Percentiles rank a stretch among this genome's conserved stretches.
Conservation (phyloP, 2,888 invertebrate genomes). For the Gastrophysa polygoni region DNA sequence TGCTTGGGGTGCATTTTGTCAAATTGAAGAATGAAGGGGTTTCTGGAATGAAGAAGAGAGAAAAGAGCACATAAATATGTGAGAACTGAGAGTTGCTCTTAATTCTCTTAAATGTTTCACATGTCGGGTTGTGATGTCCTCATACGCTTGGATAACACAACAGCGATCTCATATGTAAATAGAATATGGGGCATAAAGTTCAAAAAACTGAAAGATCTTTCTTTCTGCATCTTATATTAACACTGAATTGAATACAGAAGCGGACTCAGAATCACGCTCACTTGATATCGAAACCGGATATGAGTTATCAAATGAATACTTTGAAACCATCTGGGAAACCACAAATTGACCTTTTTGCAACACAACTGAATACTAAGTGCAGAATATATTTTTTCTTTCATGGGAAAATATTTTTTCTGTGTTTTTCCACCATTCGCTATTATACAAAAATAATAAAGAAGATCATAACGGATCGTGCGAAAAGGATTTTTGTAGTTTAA, state of each 20-base stretch:
- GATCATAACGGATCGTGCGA: constrained; percentile 17
- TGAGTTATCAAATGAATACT: not conserved
- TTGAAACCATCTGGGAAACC: not conserved
- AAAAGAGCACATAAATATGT: not conserved
- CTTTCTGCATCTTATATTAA: constrained; percentile 18
- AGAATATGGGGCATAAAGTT: constrained; percentile 1
- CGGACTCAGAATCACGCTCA: constrained; percentile 17
- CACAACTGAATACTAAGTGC: constrained; percentile 20
- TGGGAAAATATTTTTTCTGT: constrained; percentile 21
- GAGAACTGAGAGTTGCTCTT: not conserved
- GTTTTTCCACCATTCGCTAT: constrained; percentile 23
- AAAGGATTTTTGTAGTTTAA: constrained; percentile 10
- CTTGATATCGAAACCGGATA: constrained; percentile 13
- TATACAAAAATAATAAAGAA: constrained; percentile 12
- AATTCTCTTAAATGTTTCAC: not conserved
- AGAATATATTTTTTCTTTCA: constrained; percentile 18
- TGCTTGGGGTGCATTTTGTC: not conserved
- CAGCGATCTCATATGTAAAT: not conserved
- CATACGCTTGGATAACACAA: constrained; percentile 19
- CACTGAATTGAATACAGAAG: constrained; percentile 8
- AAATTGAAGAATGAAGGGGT: not conserved
- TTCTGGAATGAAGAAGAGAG: not conserved
- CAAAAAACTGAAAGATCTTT: constrained; percentile 13
- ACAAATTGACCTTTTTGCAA: constrained; percentile 25
- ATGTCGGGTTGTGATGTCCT: constrained; percentile 9